Conservation (phyloP, 2,888 invertebrate genomes). For the Chrysolina oricalcia region DNA sequence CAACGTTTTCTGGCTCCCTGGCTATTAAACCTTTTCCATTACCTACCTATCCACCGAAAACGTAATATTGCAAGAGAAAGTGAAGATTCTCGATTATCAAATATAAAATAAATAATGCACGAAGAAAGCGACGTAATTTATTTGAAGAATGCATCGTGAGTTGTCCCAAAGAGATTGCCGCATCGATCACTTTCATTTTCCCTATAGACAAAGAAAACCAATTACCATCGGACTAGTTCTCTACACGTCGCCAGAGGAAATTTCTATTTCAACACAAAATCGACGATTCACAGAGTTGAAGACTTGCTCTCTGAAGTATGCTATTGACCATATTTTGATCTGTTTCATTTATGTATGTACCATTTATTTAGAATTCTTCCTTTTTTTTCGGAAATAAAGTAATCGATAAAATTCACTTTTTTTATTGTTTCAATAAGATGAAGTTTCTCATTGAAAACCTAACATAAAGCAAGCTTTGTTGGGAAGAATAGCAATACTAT, state of each 20-base stretch:
- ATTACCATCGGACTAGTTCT: conserved; percentile 4
- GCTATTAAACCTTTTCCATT: not conserved
- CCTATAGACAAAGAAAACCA: conserved; percentile 18
- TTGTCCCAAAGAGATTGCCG: conserved; percentile 31
- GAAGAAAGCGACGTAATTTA: conserved; percentile 43
- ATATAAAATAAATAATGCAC: conserved; percentile 41
- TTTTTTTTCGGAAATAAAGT: no score
- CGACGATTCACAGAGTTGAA: no score
- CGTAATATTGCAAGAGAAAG: conserved; percentile 31
- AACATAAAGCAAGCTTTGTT: no score
- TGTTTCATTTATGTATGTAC: no score
- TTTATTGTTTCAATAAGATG: no score
- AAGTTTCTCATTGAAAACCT: no score
- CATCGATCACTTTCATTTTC: conserved; percentile 26
- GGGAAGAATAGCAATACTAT: no score
- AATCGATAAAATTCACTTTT: no score
- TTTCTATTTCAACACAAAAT: no score
- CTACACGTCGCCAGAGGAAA: not conserved
- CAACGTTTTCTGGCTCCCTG: not conserved
- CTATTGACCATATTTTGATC: no score
- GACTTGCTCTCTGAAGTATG: no score
- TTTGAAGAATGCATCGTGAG: conserved; percentile 29
- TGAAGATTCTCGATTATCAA: conserved; percentile 21
- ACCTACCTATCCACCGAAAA: not conserved
- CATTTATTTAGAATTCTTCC: no score